A percentile compares a stretch with the other conserved stretches of the same genome.
Evolutionary conservation across 2,797 vertebrate genomes (phyloP).

Genomic region (Alauda arvensis): DNA sequence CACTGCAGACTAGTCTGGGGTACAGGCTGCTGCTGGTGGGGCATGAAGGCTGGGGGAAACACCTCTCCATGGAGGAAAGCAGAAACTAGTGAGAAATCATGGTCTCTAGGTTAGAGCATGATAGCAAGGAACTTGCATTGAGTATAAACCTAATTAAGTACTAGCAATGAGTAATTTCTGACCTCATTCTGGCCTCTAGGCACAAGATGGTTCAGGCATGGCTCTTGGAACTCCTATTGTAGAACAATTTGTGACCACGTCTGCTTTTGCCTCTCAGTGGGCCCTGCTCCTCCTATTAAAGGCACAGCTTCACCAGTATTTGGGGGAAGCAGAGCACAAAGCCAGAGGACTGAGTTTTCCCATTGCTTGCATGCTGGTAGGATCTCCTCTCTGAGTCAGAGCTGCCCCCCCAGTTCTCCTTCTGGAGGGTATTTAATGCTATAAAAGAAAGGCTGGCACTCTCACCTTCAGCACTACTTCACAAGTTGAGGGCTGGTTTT

Average conservation of each 20-base stretch:
- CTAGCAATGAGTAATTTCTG: background rate
- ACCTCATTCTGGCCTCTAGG: background rate
- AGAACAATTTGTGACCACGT: background rate
- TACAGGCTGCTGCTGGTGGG: background rate
- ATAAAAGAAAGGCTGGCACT: background rate
- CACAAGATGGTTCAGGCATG: fast-evolving
- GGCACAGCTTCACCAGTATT: background rate
- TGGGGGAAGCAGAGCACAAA: background rate
- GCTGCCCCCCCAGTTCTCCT: fast-evolving
- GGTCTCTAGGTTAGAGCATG: background rate
- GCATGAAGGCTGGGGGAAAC: background rate
- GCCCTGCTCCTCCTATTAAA: background rate
- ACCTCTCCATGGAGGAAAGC: background rate
- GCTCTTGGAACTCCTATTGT: background rate
- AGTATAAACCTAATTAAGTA: background rate
- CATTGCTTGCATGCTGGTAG: background rate
- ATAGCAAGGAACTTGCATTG: background rate
- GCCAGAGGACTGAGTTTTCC: background rate
- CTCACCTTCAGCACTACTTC: background rate
- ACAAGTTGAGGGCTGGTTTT: background rate
- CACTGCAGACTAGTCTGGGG: background rate
- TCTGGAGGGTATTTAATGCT: background rate
- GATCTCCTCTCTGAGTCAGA: background rate
- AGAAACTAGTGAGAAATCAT: background rate
- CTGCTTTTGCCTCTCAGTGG: background rate